Percentiles rank a stretch among this genome's conserved stretches.
phyloP scores from a whole-genome alignment of 1,140 invertebrate genomes.

The Hetaerina americana region DNA sequence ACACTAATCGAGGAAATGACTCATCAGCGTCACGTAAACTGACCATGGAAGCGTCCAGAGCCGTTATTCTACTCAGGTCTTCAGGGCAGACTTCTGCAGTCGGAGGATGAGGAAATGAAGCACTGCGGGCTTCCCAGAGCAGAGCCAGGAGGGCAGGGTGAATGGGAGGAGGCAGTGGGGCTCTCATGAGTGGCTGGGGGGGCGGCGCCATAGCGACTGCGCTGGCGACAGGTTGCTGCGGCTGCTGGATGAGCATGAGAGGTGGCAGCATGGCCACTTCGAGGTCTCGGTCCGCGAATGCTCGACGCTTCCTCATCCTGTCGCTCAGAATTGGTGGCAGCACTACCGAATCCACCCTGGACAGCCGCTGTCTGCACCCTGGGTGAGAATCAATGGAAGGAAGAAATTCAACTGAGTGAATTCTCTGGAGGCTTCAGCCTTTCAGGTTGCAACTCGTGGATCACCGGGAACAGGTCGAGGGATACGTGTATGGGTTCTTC shows the following conservation, averaged over 20 bases:
- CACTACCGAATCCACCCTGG: not conserved
- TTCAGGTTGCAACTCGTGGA: no score
- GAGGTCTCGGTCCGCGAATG: conserved; percentile 34
- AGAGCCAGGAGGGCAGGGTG: not conserved
- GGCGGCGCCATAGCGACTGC: not conserved
- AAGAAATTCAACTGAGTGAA: no score
- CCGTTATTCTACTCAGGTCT: no score
- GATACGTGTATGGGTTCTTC: no score
- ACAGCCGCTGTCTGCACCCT: conserved; percentile 12
- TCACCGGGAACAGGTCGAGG: no score
- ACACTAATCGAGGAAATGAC: not conserved
- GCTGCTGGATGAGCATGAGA: not conserved
- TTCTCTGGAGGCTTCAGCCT: no score
- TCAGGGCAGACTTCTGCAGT: not conserved
- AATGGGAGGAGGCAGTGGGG: not conserved
- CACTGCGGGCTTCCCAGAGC: not conserved
- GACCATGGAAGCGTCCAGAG: no score
- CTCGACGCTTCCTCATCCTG: conserved; percentile 31
- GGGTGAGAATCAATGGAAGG: no score
- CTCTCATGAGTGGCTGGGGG: not conserved
- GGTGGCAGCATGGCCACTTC: conserved; percentile 25
- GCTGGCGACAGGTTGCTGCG: not conserved
- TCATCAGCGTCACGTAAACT: not conserved
- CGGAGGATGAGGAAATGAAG: not conserved
- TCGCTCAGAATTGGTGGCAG: conserved; percentile 20